Evolutionary conservation across 2,888 invertebrate genomes (phyloP).

Genomic region (Junonia oenone): DNA sequence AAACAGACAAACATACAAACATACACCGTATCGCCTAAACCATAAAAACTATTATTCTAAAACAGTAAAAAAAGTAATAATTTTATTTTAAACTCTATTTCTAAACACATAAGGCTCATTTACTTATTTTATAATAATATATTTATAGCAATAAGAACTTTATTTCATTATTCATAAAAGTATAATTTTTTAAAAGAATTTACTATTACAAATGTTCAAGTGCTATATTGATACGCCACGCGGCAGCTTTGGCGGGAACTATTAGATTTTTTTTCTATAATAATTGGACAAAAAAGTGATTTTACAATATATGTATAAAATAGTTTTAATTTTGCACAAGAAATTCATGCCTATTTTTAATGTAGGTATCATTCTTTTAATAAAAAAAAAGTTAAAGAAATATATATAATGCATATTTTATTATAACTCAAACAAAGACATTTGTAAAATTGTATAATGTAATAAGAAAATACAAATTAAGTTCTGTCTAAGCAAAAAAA

Average conservation of each 20-base stretch:
- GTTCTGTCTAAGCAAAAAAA: too few species aligned
- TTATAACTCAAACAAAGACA: too few species aligned
- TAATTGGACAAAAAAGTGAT: too few species aligned
- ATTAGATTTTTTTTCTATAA: neutral
- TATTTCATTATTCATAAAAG: neutral
- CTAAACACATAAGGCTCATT: neutral
- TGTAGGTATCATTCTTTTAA: too few species aligned
- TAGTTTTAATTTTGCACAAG: too few species aligned
- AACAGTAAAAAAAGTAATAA: neutral
- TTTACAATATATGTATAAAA: neutral
- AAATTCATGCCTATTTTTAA: too few species aligned
- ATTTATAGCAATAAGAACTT: neutral
- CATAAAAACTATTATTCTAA: neutral
- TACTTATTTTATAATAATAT: neutral
- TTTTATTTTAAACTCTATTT: neutral
- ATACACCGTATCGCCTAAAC: neutral
- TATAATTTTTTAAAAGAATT: neutral
- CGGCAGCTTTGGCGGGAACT: neutral
- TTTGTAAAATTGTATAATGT: too few species aligned
- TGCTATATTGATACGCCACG: neutral
- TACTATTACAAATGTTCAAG: neutral
- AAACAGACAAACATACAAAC: slow-evolving; percentile 1
- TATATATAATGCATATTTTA: too few species aligned
- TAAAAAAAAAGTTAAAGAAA: too few species aligned
- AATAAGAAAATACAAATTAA: too few species aligned